These are phyloP conservation scores for Epizoanthus stellaris DNA, from an alignment of 92 coral and sea anemone genomes.

Conservation along the genomic window DNA sequence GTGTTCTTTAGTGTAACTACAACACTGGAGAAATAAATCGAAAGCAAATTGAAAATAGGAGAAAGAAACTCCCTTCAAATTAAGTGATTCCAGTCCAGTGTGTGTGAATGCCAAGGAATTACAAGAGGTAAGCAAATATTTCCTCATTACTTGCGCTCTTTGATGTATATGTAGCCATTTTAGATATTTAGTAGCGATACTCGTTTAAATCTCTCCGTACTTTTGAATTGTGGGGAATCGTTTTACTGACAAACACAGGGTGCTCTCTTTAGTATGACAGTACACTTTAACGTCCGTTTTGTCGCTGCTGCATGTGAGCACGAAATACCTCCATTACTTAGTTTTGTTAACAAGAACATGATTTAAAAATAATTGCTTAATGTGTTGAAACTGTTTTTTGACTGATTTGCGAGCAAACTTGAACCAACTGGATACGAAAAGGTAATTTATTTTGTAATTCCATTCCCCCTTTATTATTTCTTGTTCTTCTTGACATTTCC, in stretches of 20 bases:
- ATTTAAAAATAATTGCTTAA: constrained; percentile 48
- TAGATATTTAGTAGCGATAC: background rate
- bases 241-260: background rate
- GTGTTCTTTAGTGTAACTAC: constrained; percentile 7
- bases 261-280: background rate
- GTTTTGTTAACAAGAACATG: constrained; percentile 37
- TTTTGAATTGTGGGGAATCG: background rate
- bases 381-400: constrained; percentile 44
- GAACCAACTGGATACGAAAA: constrained; percentile 4
- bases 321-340: background rate
- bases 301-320: background rate
- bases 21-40: background rate
- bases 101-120: constrained; percentile 5
- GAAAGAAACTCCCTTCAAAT: constrained; percentile 8
- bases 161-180: background rate
- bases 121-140: constrained; percentile 45
- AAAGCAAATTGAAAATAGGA: constrained; percentile 6
- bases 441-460: background rate
- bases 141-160: constrained; percentile 26
- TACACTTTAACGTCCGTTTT: no score
- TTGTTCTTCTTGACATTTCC: no score
- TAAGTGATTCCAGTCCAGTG: constrained; percentile 14
- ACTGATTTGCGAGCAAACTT: constrained; percentile 16
- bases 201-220: background rate
- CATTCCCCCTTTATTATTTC: no score